phyloP scores from a whole-genome alignment of 2,797 vertebrate genomes.

The Acropternis orthonyx region DNA sequence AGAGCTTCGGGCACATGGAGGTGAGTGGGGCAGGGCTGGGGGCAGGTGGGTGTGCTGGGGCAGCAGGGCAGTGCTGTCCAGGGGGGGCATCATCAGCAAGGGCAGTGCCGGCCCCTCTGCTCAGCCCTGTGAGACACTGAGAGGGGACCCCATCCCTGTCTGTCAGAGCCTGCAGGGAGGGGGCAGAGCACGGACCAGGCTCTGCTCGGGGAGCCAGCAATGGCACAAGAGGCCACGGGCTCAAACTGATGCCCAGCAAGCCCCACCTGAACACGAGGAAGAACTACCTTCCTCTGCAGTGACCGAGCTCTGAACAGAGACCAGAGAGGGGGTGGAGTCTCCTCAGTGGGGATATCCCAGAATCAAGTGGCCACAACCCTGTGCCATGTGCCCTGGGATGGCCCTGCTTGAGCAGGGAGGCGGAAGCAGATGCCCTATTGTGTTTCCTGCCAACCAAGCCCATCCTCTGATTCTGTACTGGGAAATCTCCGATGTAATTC shows the following conservation, averaged over 20 bases:
- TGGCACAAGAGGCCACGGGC: background rate
- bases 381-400: background rate
- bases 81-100: too few species aligned
- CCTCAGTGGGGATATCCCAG: background rate
- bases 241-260: background rate
- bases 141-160: background rate
- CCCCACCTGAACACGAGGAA: background rate
- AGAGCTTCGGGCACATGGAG: constrained; percentile 97
- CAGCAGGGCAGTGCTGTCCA: background rate
- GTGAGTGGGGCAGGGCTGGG: constrained; percentile 69
- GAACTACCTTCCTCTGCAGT: background rate
- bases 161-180: background rate
- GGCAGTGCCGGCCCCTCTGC: background rate
- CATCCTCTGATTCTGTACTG: background rate
- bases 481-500: accelerated
- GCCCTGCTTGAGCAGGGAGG: background rate
- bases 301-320: background rate
- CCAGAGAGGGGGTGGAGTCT: background rate
- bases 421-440: background rate
- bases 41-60: accelerated
- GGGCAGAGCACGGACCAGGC: background rate
- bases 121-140: background rate
- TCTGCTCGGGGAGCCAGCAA: background rate
- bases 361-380: background rate
- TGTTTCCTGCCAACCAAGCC: background rate